Evolutionary conservation across 2,113 vertebrate genomes (phyloP), one percentile per base, ranked within the genome.

Genomic region (Indri indri): DNA sequence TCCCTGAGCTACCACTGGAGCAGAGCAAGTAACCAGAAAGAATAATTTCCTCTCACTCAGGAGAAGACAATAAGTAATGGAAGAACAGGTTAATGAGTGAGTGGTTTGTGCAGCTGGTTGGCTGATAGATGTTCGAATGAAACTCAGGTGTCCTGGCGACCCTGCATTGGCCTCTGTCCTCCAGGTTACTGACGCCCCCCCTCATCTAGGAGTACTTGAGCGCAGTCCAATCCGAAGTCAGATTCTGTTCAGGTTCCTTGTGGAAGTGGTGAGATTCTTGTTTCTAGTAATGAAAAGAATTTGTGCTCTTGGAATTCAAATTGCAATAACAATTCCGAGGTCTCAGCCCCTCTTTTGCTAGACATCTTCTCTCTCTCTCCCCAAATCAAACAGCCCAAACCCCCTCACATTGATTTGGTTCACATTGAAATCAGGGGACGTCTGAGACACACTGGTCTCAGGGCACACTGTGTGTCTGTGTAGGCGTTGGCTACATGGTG

Each of bases 31-130:
- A 66, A 91, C 83, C 63, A 59, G 86, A 23, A 90, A 73, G 85
- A 80, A 80, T 30, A 10, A 66, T 86, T 77, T 83, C 52, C 61
- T 65, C 57, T 92, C 50, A 12, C 84, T 70, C 2, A 5, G 47
- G 20, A 76, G 16, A 70, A 92, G 83, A 42, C 63, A 85, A 92
- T 83, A 88, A 90, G 84, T 90, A 97, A 90, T 92, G 91, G 83
- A 95, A 65, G 59, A 92, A 61, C 23, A 54, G 70, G 63, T 17
- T 91, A 16, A 95, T 96, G 70, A 83, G 91, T 79, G 71, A 1
- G 9, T 65, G 2, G 22, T 88, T 96, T 91, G 42, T 70, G 37
- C 96, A 82, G 50, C 42, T 76, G 1, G 14, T 68, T 87, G 52
- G 88, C 50, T 65, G 88, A 88, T 45, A 92, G 90, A 65, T 27